These are phyloP conservation scores for Pogonophryne albipinna DNA, from an alignment of 2,797 vertebrate species.

Conservation along the genomic window DNA sequence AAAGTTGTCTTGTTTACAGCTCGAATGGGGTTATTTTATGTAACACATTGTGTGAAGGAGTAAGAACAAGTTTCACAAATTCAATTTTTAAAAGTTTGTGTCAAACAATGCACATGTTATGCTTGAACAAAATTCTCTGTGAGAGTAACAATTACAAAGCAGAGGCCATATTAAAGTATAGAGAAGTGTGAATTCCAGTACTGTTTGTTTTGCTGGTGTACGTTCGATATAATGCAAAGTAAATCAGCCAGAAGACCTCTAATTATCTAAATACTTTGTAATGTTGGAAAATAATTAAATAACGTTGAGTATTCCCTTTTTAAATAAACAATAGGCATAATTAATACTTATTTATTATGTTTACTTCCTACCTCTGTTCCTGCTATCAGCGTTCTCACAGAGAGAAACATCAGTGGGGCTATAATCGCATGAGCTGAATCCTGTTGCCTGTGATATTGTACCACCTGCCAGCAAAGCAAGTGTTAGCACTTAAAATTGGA, in stretches of 20 bases:
- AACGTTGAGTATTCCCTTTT: not conserved
- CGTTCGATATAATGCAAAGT: constrained; percentile 26
- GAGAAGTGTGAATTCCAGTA: constrained; percentile 18
- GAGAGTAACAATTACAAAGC: constrained; percentile 38
- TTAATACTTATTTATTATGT: constrained; percentile 31
- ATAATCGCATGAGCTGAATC: constrained; percentile 53
- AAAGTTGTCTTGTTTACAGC: constrained; percentile 4
- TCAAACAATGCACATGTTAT: not conserved
- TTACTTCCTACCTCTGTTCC: constrained; percentile 27
- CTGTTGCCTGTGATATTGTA: constrained; percentile 35
- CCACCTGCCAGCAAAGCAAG: constrained; percentile 45
- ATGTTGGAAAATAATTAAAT: constrained; percentile 21
- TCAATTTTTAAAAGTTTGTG: constrained; percentile 8
- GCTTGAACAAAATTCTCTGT: constrained; percentile 27
- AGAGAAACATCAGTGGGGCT: constrained; percentile 41
- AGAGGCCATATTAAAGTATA: constrained; percentile 19
- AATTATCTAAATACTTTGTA: constrained; percentile 31
- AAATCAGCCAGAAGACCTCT: constrained; percentile 21
- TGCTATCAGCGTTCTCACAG: constrained; percentile 51
- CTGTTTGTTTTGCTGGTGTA: constrained; percentile 23
- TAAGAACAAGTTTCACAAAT: not conserved
- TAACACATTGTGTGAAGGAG: not conserved
- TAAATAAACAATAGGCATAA: constrained; percentile 19
- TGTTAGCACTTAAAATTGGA: constrained; percentile 26
- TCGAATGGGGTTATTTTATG: constrained; percentile 11